These are phyloP conservation scores for Dasypus novemcinctus DNA, from an alignment of 2,113 vertebrate species.

Conservation along the genomic window DNA sequence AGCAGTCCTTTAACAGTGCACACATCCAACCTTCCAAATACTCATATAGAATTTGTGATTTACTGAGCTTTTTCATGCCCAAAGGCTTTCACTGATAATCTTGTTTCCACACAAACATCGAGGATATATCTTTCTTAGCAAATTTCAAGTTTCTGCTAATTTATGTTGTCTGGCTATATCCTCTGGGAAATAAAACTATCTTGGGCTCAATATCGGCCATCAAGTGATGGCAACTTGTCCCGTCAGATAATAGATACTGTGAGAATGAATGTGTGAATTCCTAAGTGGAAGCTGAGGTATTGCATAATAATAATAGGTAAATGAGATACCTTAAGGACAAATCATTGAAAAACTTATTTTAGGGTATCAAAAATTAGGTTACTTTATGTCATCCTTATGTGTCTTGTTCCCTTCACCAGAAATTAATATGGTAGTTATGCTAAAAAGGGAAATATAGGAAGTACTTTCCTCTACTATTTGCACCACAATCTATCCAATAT, in stretches of 20 bases:
- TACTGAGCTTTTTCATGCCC: conserved; percentile 60
- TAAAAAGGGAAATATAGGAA: conserved; percentile 67
- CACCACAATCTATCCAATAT: conserved; percentile 76
- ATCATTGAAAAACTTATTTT: conserved; percentile 73
- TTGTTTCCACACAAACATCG: conserved; percentile 61
- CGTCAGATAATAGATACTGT: conserved; percentile 50
- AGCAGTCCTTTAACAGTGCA: neutral
- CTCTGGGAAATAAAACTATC: conserved; percentile 56
- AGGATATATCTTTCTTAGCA: conserved; percentile 63
- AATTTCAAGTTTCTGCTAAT: conserved; percentile 63
- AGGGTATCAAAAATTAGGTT: conserved; percentile 47
- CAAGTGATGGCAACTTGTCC: neutral
- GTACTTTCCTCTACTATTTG: conserved; percentile 73
- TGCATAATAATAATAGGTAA: conserved; percentile 59
- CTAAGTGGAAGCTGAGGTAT: conserved; percentile 22
- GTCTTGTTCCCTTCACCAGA: conserved; percentile 45
- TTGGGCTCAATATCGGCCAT: conserved; percentile 61
- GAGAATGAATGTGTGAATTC: conserved; percentile 59
- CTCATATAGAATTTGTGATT: conserved; percentile 14
- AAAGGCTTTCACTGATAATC: conserved; percentile 55
- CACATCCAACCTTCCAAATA: conserved; percentile 24
- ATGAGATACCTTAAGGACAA: conserved; percentile 34
- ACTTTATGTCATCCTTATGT: conserved; percentile 27
- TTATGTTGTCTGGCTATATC: conserved; percentile 56
- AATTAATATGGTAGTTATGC: conserved; percentile 70